A percentile compares a stretch with the other conserved stretches of the same genome.
phyloP scores from a whole-genome alignment of 2,797 vertebrate genomes.

The Scarus forsteni region DNA sequence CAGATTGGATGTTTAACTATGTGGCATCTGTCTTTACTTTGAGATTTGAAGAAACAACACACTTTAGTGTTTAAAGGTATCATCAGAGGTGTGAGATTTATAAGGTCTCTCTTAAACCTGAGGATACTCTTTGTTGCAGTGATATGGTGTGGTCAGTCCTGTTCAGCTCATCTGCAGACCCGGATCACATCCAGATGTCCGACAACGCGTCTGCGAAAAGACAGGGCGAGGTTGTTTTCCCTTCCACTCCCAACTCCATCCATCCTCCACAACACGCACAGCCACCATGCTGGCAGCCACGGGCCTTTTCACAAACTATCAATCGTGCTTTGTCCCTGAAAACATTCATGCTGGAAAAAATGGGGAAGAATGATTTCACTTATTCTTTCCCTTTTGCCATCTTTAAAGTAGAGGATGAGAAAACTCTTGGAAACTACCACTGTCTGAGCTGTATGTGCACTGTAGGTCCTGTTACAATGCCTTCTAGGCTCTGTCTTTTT shows the following conservation, averaged over 20 bases:
- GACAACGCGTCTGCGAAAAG: conserved; percentile 44
- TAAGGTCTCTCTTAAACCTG: not conserved
- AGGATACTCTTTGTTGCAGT: conserved; percentile 40
- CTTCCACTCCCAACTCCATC: conserved; percentile 47
- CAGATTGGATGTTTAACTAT: too few species aligned
- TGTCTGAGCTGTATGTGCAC: conserved; percentile 31
- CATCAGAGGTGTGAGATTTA: too few species aligned
- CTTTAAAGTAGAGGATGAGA: conserved; percentile 53
- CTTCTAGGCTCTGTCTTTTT: conserved; percentile 47
- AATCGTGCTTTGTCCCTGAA: conserved; percentile 46
- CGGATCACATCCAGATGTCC: conserved; percentile 82
- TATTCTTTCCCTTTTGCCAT: conserved; percentile 38
- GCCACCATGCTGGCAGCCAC: conserved; percentile 66
- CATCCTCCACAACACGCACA: conserved; percentile 54
- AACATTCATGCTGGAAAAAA: conserved; percentile 42
- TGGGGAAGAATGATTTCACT: conserved; percentile 43
- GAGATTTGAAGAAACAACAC: not conserved
- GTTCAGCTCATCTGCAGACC: conserved; percentile 67
- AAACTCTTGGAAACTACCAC: conserved; percentile 55
- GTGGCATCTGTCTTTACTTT: not conserved
- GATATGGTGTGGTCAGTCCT: conserved; percentile 60
- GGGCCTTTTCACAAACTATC: conserved; percentile 72
- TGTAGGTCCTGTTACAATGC: conserved; percentile 42
- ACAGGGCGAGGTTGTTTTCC: conserved; percentile 60
- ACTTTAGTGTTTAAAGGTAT: not conserved